phyloP scores from a whole-genome alignment of 92 coral and sea anemone genomes.

The Porites cylindrica region DNA sequence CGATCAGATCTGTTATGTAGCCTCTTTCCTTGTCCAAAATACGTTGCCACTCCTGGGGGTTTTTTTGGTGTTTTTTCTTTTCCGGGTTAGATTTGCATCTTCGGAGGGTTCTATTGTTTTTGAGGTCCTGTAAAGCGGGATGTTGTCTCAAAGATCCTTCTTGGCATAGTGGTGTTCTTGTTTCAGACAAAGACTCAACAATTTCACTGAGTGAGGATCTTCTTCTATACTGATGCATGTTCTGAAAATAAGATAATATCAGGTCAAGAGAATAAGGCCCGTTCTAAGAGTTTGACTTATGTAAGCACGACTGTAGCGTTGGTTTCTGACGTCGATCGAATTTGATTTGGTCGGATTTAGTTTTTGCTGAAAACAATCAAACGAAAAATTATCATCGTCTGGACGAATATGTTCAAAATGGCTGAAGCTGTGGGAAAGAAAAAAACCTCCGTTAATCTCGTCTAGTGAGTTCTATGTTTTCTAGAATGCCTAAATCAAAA shows the following conservation, averaged over 20 bases:
- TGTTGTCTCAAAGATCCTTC: background rate
- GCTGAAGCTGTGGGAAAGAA: too few species aligned
- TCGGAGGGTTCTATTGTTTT: conserved; percentile 1
- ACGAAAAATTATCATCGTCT: too few species aligned
- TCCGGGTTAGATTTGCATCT: conserved; percentile 28
- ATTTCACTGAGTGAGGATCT: background rate
- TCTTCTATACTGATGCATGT: background rate
- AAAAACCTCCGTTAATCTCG: too few species aligned
- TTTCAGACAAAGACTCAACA: background rate
- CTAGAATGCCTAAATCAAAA: too few species aligned
- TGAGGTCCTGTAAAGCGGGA: background rate
- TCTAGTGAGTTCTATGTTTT: too few species aligned
- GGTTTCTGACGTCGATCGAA: too few species aligned
- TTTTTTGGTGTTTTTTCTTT: background rate
- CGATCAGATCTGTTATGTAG: conserved; percentile 28
- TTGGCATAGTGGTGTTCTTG: background rate
- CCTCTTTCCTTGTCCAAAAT: conserved; percentile 28
- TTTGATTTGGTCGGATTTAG: too few species aligned
- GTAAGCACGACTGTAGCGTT: too few species aligned
- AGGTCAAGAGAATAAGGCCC: too few species aligned
- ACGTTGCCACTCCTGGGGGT: background rate
- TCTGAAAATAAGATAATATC: background rate
- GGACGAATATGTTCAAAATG: too few species aligned
- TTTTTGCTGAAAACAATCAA: too few species aligned
- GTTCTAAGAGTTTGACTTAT: too few species aligned